Evolutionary conservation across 2,113 vertebrate genomes (phyloP).

Genomic region (Desmodus rotundus): DNA sequence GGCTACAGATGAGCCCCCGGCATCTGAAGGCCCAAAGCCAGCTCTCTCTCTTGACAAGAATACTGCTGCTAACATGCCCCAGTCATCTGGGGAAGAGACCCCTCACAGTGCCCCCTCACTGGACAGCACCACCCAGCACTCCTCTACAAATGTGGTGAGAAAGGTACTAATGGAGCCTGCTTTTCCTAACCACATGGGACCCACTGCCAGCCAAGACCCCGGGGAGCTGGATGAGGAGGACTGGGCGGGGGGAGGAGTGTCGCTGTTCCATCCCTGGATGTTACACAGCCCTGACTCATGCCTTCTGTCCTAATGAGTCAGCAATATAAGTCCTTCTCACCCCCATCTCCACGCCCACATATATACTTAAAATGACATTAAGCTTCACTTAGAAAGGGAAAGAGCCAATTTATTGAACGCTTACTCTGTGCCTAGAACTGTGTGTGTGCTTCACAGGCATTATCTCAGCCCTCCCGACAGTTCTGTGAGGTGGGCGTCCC

Average conservation of each 20-base stretch:
- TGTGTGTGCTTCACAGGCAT: background rate
- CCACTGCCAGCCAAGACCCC: background rate
- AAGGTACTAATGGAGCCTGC: slow-evolving; percentile 77
- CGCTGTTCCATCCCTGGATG: slow-evolving; percentile 20
- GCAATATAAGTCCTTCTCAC: background rate
- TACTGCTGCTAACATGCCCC: slow-evolving; percentile 58
- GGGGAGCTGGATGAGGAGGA: background rate
- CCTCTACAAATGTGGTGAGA: slow-evolving; percentile 76
- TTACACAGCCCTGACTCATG: slow-evolving; percentile 47
- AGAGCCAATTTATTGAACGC: background rate
- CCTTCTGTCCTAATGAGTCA: slow-evolving; percentile 49
- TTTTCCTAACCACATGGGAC: background rate
- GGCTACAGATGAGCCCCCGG: slow-evolving; percentile 76
- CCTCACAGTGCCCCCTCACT: slow-evolving; percentile 61
- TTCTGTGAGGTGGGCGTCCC: background rate
- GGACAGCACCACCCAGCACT: slow-evolving; percentile 65
- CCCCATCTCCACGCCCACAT: background rate
- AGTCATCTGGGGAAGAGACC: slow-evolving; percentile 72
- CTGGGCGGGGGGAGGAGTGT: slow-evolving; percentile 8
- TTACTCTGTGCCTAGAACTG: background rate
- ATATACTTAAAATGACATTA: background rate
- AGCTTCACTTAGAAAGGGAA: background rate
- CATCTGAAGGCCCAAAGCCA: slow-evolving; percentile 75
- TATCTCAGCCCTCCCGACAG: background rate
- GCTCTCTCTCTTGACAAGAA: slow-evolving; percentile 71